A percentile compares a stretch with the other conserved stretches of the same genome.
phyloP scores from a whole-genome alignment of 1,140 invertebrate genomes.

The Goniozus legneri region DNA sequence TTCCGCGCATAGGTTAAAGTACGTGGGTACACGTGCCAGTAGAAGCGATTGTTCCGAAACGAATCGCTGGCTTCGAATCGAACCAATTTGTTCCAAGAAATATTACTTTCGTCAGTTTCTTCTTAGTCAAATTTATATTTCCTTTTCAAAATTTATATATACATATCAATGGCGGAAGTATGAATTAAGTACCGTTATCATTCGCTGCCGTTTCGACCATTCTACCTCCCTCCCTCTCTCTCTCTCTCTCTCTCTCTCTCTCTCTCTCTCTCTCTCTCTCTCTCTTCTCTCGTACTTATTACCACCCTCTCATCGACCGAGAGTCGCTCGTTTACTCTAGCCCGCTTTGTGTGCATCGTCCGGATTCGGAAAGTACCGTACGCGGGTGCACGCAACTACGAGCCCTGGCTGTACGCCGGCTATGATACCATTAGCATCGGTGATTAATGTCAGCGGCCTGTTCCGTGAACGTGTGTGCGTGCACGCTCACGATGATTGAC shows the following conservation, averaged over 20 bases:
- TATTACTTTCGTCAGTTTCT: no score
- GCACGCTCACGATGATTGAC: constrained; percentile 46
- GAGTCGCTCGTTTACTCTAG: not conserved
- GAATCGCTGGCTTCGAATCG: no score
- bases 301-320: not conserved
- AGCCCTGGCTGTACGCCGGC: constrained; percentile 41
- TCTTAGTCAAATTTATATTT: no score
- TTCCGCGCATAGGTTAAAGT: no score
- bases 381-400: constrained; percentile 21
- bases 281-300: constrained; percentile 2
- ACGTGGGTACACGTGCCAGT: no score
- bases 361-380: no score
- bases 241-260: not conserved
- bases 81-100: no score
- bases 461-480: constrained; percentile 36
- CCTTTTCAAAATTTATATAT: no score
- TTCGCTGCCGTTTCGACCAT: not conserved
- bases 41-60: no score
- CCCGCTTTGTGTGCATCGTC: constrained; percentile 3
- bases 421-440: constrained; percentile 54
- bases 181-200: no score
- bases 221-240: not conserved
- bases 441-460: constrained; percentile 53
- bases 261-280: not conserved
- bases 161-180: no score